Conservation (phyloP, 2,797 vertebrate species). For the Chrosomus eos region DNA sequence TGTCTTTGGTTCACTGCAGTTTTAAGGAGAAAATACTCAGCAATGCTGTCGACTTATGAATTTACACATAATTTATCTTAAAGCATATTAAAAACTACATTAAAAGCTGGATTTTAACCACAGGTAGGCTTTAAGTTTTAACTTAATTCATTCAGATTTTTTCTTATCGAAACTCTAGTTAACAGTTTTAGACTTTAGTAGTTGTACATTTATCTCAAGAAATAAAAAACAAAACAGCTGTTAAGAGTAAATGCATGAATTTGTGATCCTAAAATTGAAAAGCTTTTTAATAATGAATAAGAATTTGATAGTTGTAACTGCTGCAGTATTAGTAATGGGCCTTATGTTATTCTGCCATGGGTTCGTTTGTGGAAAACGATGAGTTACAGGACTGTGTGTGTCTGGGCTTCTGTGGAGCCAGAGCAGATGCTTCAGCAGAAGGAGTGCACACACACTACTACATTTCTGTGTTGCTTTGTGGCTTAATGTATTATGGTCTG, state of each 20-base stretch:
- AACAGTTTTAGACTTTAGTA: background rate
- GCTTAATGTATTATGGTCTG: slow-evolving; percentile 15
- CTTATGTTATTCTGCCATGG: slow-evolving; percentile 15
- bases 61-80: no score
- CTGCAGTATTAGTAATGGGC: background rate
- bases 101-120: no score
- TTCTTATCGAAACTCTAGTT: background rate
- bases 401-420: slow-evolving; percentile 39
- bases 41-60: no score
- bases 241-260: background rate
- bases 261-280: background rate
- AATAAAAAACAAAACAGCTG: background rate
- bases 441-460: slow-evolving; percentile 38
- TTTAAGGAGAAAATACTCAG: no score
- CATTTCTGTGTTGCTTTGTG: slow-evolving; percentile 13
- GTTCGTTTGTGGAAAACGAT: slow-evolving; percentile 38
- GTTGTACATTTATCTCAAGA: background rate
- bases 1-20: no score
- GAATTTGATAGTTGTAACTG: slow-evolving; percentile 4
- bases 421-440: slow-evolving; percentile 57
- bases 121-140: background rate
- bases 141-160: background rate
- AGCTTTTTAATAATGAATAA: background rate
- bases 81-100: no score
- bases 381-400: slow-evolving; percentile 32